Percentiles rank a stretch among this genome's conserved stretches.
phyloP scores from a whole-genome alignment of 2,113 vertebrate genomes.

The Phycodurus eques region DNA sequence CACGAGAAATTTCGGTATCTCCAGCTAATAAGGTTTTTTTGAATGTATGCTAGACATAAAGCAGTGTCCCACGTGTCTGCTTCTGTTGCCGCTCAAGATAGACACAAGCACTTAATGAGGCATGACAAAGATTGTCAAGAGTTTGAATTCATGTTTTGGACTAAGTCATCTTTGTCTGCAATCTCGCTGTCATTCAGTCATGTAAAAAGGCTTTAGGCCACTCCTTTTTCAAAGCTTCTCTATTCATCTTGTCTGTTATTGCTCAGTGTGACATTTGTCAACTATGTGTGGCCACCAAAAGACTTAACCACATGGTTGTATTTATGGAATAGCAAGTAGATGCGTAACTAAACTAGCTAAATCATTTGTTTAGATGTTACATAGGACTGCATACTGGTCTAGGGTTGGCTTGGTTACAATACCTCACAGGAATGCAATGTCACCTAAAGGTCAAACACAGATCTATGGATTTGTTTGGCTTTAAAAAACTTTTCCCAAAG shows the following conservation, averaged over 20 bases:
- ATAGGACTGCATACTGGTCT: too few relatives aligned
- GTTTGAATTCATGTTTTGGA: constrained; percentile 38
- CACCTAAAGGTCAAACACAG: not conserved
- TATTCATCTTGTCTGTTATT: constrained; percentile 4
- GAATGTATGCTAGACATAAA: constrained; percentile 6
- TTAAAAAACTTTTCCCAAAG: too few relatives aligned
- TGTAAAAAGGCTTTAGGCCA: constrained; percentile 26
- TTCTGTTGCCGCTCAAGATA: constrained; percentile 11
- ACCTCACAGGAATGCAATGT: not conserved
- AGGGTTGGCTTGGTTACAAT: too few relatives aligned
- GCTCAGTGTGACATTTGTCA: not conserved
- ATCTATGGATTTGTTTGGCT: not conserved
- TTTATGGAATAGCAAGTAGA: not conserved
- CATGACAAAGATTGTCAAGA: constrained; percentile 14
- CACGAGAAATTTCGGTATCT: not conserved
- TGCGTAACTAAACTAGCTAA: not conserved
- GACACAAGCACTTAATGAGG: constrained; percentile 20
- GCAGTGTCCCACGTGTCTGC: constrained; percentile 12
- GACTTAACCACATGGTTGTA: not conserved
- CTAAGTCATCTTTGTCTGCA: constrained; percentile 33
- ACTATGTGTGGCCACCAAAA: not conserved
- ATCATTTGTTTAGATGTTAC: too few relatives aligned
- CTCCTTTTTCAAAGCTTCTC: constrained; percentile 30
- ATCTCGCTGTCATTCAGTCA: constrained; percentile 36
- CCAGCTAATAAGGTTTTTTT: not conserved